Conservation (phyloP, 1,140 invertebrate species). For the Sinella curviseta region DNA sequence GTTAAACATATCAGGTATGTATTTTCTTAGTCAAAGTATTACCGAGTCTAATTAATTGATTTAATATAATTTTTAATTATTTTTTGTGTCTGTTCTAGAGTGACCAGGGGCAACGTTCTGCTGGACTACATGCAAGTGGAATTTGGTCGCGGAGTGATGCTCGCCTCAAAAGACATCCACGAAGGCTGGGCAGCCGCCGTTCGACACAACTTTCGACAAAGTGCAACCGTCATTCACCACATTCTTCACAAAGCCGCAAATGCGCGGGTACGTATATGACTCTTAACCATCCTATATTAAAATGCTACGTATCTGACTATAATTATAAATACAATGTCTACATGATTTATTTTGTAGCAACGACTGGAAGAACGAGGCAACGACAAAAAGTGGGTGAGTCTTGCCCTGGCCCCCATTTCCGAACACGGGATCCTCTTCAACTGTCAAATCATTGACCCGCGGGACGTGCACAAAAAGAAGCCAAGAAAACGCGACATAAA, state of each 20-base stretch:
- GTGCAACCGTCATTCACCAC: conserved; percentile 36
- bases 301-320: neutral
- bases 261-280: conserved; percentile 33
- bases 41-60: neutral
- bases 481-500: conserved; percentile 49
- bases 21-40: neutral
- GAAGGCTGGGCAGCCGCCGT: conserved; percentile 14
- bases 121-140: conserved; percentile 44
- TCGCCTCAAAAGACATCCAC: conserved; percentile 19
- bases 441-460: conserved; percentile 50
- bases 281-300: neutral
- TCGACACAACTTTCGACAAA: conserved; percentile 36
- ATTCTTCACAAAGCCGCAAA: conserved; percentile 41
- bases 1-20: neutral
- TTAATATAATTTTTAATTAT: neutral
- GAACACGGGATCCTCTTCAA: conserved; percentile 70
- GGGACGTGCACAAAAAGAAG: conserved; percentile 23
- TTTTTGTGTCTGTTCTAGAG: conserved; percentile 12
- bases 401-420: conserved; percentile 74
- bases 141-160: conserved; percentile 37
- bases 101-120: conserved; percentile 35
- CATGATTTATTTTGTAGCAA: neutral
- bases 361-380: conserved; percentile 56
- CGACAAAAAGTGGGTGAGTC: conserved; percentile 64
- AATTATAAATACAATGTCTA: neutral